A percentile compares a stretch with the other conserved stretches of the same genome.
phyloP scores from a whole-genome alignment of 2,113 vertebrate species.

The Pteropus alecto region DNA sequence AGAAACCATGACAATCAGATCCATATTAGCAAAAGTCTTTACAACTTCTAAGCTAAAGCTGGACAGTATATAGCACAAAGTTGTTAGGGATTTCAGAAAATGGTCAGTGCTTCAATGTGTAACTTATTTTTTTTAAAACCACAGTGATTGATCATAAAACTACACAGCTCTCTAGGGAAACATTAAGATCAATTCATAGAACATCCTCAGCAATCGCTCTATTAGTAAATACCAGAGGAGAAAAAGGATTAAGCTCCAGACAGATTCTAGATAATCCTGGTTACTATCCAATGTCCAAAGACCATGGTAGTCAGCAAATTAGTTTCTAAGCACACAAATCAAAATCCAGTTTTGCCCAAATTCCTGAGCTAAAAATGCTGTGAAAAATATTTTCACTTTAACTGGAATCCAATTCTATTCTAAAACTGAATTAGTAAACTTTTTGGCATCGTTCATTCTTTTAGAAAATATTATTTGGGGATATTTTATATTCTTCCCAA shows the following conservation, averaged over 20 bases:
- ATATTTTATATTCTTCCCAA: neutral
- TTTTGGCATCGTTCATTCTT: conserved; percentile 4
- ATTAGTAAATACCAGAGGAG: neutral
- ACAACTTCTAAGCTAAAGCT: neutral
- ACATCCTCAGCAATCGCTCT: neutral
- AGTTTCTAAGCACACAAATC: neutral
- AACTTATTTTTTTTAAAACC: neutral
- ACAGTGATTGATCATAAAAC: neutral
- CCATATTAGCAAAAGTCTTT: neutral
- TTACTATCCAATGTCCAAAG: neutral
- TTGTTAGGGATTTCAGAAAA: neutral
- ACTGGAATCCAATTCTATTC: neutral
- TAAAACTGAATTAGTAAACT: neutral
- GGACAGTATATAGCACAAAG: neutral
- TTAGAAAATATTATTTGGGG: neutral
- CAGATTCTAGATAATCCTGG: neutral
- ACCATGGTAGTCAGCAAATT: neutral
- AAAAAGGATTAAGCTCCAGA: conserved; percentile 13
- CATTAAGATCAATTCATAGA: conserved; percentile 37
- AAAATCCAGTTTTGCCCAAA: conserved; percentile 12
- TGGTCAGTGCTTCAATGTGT: neutral
- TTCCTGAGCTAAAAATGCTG: neutral
- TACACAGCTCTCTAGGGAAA: neutral
- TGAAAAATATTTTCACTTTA: conserved; percentile 31
- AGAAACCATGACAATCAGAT: conserved; percentile 28